Conservation (phyloP, 2,888 invertebrate species). For the Philhelius pedissequus region DNA sequence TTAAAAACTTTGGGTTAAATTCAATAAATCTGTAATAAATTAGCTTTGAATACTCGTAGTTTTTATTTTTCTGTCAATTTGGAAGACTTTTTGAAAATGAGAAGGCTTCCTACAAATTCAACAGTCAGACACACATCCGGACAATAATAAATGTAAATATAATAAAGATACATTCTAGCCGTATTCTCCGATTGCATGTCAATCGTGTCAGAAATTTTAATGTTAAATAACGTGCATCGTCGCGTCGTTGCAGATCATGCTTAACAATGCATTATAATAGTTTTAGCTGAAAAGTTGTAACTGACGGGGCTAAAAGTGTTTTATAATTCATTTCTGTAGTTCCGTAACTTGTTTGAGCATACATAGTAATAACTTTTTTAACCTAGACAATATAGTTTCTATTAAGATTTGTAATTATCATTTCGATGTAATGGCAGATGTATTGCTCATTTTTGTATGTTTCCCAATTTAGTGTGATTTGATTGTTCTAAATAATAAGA, state of each 20-base stretch:
- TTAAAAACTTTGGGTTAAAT: neutral
- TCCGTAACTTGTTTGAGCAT: neutral
- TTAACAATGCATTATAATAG: neutral
- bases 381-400: neutral
- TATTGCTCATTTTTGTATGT: too few relatives aligned
- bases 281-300: neutral
- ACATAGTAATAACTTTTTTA: neutral
- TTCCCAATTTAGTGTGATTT: neutral
- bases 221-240: slow-evolving; percentile 8
- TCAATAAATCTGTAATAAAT: neutral
- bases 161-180: neutral
- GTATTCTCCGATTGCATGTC: neutral
- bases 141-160: neutral
- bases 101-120: neutral
- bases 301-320: neutral
- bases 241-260: neutral
- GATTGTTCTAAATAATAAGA: neutral
- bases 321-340: neutral
- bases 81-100: neutral
- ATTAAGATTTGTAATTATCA: neutral
- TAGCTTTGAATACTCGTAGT: neutral
- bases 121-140: neutral
- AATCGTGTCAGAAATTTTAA: slow-evolving; percentile 11
- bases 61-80: neutral
- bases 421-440: neutral